Evolutionary conservation across 2,113 vertebrate species (phyloP), one percentile per base, ranked within the genome.

Genomic region (Eretmochelys imbricata): DNA sequence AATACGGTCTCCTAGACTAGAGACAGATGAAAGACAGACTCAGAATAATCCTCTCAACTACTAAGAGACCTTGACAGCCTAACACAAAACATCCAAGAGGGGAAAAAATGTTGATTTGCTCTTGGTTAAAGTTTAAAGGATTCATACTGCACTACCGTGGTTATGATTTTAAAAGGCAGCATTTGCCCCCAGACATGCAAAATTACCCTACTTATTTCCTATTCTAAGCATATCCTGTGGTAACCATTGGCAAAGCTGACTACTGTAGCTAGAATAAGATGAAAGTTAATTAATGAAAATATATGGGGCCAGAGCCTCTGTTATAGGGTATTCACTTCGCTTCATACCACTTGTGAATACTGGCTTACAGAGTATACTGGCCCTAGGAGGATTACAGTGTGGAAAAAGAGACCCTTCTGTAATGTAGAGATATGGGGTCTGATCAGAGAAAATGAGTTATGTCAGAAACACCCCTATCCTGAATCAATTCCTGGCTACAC

Each of bases 81-180:
- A 97, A 88, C 69, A 69, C 0, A 11, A 96, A 69, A 38, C 78
- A 25, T 13, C 35, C 49, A 55, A 86, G 90, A 90, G 24, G 92
- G 95, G 38, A 86, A 94, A 93, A 94, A 95, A 94, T 90, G 51
- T 94, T 92, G 94, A 8, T 97, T 93, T 95, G 90, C 88, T 95
- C 91, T 92, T 95, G 79, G 89, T 93, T 93, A 94, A 96, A 94
- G 46, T 95, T 96, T 94, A 95, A 96, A 96, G 35, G 55, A 80
- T 95, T 96, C 87, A 82, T 93, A 94, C 80, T 27, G 29, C 2
- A 16, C 31, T 48, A 86, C 49, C 78, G 85, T 22, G 25, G 5
- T 35, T 80, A 35, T 88, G 87, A 95, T 5, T 95, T 82, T 86
- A 91, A 93, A 91, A 83, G 93, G 95, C 80, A 95, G 85, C 88